phyloP scores from a whole-genome alignment of 2,113 vertebrate species.

The Odontophorus gujanensis region DNA sequence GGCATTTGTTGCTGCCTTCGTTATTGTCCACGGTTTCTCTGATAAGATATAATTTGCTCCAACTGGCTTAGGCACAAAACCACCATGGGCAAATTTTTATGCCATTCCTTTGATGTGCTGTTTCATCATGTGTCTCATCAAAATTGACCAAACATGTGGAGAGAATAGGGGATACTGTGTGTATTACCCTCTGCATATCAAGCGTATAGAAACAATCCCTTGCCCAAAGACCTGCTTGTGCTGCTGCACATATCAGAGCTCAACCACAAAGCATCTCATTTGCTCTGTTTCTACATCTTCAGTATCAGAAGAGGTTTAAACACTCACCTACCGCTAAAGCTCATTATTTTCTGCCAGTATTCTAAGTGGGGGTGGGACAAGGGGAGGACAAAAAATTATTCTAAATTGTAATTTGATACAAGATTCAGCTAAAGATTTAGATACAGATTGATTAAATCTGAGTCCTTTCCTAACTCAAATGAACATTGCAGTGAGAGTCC shows the following conservation, averaged over 20 bases:
- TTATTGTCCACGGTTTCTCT: background rate
- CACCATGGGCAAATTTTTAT: constrained; percentile 28
- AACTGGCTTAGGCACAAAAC: constrained; percentile 35
- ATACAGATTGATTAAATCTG: constrained; percentile 69
- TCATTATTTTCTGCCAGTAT: constrained; percentile 69
- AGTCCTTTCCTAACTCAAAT: constrained; percentile 57
- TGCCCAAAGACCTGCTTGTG: background rate
- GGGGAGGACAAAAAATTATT: constrained; percentile 16
- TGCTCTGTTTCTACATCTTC: constrained; percentile 59
- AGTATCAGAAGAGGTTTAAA: constrained; percentile 64
- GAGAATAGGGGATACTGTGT: background rate
- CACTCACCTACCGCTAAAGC: constrained; percentile 27
- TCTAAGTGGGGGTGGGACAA: constrained; percentile 9
- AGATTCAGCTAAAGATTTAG: constrained; percentile 61
- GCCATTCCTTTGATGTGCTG: constrained; percentile 11
- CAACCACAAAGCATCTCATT: background rate
- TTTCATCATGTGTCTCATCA: constrained; percentile 33
- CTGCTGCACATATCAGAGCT: background rate
- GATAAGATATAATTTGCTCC: constrained; percentile 42
- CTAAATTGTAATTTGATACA: constrained; percentile 63
- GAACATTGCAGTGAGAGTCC: background rate
- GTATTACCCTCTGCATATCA: constrained; percentile 1
- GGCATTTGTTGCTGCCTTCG: background rate
- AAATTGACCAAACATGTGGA: constrained; percentile 45
- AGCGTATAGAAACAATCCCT: background rate